Evolutionary conservation across 1,140 invertebrate species (phyloP), one percentile per base, ranked within the genome.

Genomic region (Pinna nobilis): DNA sequence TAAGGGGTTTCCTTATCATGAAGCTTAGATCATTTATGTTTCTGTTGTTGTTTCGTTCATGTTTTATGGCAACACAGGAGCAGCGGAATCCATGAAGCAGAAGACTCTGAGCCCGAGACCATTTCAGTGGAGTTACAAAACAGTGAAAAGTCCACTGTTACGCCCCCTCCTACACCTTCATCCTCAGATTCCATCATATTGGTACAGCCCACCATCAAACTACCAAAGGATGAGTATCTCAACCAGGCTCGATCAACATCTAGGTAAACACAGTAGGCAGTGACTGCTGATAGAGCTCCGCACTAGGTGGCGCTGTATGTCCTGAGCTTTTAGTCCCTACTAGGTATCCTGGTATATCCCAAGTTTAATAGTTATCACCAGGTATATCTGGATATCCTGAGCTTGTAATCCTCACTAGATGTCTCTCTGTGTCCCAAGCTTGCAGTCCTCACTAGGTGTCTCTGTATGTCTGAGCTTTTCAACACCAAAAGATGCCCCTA

Each of bases 21-120:
- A n/a, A n/a, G n/a, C n/a, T n/a, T 23, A 3, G 7, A 53, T 28
- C 20, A 53, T 23, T 7, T 25, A 20, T 18, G n/a, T 2, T 20
- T 51, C 23, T 32, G 35, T 15, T 33, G 6, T 57, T 4, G 18
- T 6, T 30, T 35, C 37, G 13, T 59, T 35, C n/a, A 35, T n/a
- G 5, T 59, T 35, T 59, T 35, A 15, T 20, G 23, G 15, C 15
- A 15, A 63, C 39, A 15, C 74, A 91, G 91, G 87, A 92, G 92
- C 87, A 91, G 92, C 87, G 90, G 91, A 74, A 90, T 91, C 76
- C 88, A 90, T 65, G 91, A 92, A 49, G 55, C 37, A 1, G 82
- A 82, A 66, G 91, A 92, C 73, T 91, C 90, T 63, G 91, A 92
- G 73, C 83, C 87, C 35, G 91, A 91, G 41, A 81, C 77, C 5